Evolutionary conservation across 2,888 invertebrate species (phyloP), one percentile per base, ranked within the genome.

Genomic region (Eupithecia pulchellata): DNA sequence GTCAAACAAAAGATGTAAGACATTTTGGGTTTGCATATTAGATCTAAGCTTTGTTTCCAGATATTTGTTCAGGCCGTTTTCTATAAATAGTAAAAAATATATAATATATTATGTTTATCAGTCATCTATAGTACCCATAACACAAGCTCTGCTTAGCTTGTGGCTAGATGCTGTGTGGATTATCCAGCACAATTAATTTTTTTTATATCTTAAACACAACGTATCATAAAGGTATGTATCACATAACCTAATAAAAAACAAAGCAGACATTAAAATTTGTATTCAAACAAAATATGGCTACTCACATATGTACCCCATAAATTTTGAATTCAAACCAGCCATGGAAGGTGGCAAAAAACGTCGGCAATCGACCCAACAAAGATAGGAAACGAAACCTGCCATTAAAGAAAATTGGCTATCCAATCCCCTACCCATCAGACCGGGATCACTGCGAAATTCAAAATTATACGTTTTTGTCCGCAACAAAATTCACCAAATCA

Each of bases 371-470:
- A 78, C 83, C 83, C 87, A 81, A 89, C 91, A 92, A 91, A 92
- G 91, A 91, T 89, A 91, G 90, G 86, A 87, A 90, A 91, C 87
- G 88, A 88, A 92, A 87, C 89, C 91, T 88, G 87, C 91, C 91
- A 93, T 93, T 92, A 92, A 85, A 90, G 89, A 89, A 92, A 93
- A 92, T 92, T 93, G 92, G 88, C 86, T 86, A 86, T 84, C 79
- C 85, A 84, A 86, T 86, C 86, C 89, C 87, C 85, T 82, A 80
- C 81, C 79, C 82, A 73, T 79, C 77, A 82, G 81, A 32, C 34
- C 66, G 75, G 75, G 77, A 81, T 79, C 81, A 80, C 81, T 82
- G 80, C 82, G 77, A 86, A 89, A 85, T 87, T 84, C 82, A 77
- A 87, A 84, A 83, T 85, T 84, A 78, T 75, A 77, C 62, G 74